Conservation (phyloP, 2,888 invertebrate species). For the Lasioglossum malachurum region DNA sequence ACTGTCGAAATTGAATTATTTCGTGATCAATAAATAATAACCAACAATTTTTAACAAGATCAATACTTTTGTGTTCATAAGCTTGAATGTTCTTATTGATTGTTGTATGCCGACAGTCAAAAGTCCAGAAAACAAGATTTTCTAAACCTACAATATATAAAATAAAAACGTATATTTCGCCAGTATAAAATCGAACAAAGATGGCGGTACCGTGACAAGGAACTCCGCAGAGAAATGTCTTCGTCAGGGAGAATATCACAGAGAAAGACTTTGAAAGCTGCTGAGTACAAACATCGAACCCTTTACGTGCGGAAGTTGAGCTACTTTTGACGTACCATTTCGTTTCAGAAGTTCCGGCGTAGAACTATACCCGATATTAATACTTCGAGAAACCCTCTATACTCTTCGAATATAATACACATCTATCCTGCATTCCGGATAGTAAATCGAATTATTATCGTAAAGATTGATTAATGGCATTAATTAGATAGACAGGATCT, state of each 20-base stretch:
- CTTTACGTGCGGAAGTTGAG: background rate
- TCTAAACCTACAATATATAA: background rate
- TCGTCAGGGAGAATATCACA: background rate
- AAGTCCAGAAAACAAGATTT: background rate
- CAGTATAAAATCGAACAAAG: background rate
- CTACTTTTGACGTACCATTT: background rate
- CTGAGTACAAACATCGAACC: background rate
- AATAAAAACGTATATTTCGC: background rate
- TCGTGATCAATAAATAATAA: too few species aligned
- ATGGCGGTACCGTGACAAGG: background rate
- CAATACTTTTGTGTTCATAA: too few species aligned
- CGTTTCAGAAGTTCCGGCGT: background rate
- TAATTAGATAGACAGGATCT: background rate
- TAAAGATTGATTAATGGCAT: background rate
- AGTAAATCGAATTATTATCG: background rate
- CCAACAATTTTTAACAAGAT: too few species aligned
- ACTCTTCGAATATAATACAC: background rate
- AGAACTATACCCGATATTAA: background rate
- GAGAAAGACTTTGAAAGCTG: constrained; percentile 1
- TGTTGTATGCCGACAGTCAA: background rate
- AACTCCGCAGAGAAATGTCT: background rate
- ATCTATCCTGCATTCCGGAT: background rate
- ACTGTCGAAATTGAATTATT: too few species aligned
- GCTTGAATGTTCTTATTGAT: background rate
- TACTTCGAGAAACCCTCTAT: background rate